A percentile compares a stretch with the other conserved stretches of the same genome.
Evolutionary conservation across 2,888 invertebrate species (phyloP).

Genomic region (Serripes groenlandicus): DNA sequence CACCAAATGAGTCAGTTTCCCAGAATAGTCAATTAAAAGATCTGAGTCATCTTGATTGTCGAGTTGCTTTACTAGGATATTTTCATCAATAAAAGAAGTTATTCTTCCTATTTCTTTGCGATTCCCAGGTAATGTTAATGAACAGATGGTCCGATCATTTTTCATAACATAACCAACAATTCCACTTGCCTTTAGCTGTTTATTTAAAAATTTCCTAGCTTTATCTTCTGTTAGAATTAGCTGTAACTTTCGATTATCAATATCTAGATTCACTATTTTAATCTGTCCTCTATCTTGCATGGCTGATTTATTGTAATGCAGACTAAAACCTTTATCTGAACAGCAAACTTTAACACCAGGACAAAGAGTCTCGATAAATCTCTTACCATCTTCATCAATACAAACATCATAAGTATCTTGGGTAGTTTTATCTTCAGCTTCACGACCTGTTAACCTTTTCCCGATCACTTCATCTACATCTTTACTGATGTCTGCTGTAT

Average conservation of each 20-base stretch:
- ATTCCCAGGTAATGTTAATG: background rate
- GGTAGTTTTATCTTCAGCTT: too few relatives aligned
- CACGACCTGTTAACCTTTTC: too few relatives aligned
- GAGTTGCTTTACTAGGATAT: background rate
- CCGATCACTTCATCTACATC: background rate
- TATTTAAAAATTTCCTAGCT: background rate
- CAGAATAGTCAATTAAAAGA: background rate
- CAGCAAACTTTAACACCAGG: background rate
- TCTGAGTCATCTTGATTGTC: background rate
- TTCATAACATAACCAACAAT: background rate
- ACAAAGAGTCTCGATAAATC: background rate
- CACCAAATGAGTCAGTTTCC: background rate
- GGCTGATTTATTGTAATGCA: background rate
- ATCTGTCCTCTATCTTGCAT: background rate
- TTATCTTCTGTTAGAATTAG: background rate
- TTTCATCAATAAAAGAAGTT: background rate
- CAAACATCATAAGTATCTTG: background rate
- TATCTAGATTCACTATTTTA: background rate
- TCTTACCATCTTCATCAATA: background rate
- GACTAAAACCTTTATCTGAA: background rate
- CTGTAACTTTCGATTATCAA: background rate
- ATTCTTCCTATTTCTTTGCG: background rate
- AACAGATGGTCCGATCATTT: background rate
- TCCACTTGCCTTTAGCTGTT: background rate
- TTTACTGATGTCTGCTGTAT: background rate